These are phyloP conservation scores for Omphaloscelis lunosa DNA, from an alignment of 2,888 invertebrate species.

Conservation along the genomic window DNA sequence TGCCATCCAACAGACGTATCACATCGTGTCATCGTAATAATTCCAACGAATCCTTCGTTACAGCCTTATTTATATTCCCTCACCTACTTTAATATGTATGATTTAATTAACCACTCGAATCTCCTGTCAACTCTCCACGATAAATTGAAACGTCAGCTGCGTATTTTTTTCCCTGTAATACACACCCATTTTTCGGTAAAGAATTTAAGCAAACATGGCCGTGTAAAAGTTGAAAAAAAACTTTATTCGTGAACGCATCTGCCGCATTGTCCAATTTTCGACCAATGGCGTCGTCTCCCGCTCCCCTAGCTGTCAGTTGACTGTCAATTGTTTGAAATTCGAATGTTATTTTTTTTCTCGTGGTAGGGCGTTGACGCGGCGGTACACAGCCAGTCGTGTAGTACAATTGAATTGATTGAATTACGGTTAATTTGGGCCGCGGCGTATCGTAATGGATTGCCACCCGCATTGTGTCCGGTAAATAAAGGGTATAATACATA, in stretches of 20 bases:
- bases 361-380: slow-evolving; percentile 87
- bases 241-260: slow-evolving; percentile 84
- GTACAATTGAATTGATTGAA: slow-evolving; percentile 90
- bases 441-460: slow-evolving; percentile 84
- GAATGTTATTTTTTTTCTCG: slow-evolving; percentile 85
- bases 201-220: slow-evolving; percentile 88
- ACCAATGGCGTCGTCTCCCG: slow-evolving; percentile 85
- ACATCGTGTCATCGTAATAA: slow-evolving; percentile 70
- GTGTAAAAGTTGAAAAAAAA: slow-evolving; percentile 73
- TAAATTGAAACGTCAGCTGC: slow-evolving; percentile 87
- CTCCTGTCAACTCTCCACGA: slow-evolving; percentile 82
- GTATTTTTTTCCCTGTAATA: slow-evolving; percentile 71
- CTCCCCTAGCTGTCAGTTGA: slow-evolving; percentile 89
- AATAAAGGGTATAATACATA: slow-evolving; percentile 74
- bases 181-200: slow-evolving; percentile 81
- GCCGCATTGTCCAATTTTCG: slow-evolving; percentile 88
- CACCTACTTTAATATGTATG: slow-evolving; percentile 73
- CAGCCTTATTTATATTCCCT: slow-evolving; percentile 74
- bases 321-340: slow-evolving; percentile 85
- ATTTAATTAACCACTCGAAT: slow-evolving; percentile 78
- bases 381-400: slow-evolving; percentile 86
- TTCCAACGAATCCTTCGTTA: slow-evolving; percentile 69
- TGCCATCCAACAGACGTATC: slow-evolving; percentile 71
- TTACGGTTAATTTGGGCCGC: slow-evolving; percentile 85
- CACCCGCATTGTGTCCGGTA: slow-evolving; percentile 86